Percentiles rank a stretch among this genome's conserved stretches.
These are phyloP conservation scores for Megalops atlanticus DNA, from an alignment of 2,113 vertebrate genomes.

Conservation along the genomic window DNA sequence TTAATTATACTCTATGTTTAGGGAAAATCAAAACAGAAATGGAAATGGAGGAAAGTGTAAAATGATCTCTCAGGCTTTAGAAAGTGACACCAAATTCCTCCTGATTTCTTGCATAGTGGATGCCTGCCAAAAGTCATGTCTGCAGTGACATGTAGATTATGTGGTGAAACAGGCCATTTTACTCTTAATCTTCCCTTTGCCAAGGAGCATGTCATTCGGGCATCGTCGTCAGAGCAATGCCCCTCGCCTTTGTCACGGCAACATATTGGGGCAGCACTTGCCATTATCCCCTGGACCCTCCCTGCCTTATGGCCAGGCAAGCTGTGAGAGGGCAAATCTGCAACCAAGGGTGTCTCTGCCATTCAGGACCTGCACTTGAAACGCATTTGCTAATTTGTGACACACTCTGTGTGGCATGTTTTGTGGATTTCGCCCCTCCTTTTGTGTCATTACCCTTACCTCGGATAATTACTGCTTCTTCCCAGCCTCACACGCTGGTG, in stretches of 20 bases:
- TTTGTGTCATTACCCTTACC: constrained; percentile 36
- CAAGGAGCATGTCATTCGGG: constrained; percentile 87
- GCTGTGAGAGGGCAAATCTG: constrained; percentile 68
- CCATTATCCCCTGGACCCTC: constrained; percentile 96
- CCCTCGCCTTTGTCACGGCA: constrained; percentile 97
- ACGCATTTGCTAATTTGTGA: constrained; percentile 6
- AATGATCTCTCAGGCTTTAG: no score
- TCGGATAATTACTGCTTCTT: neutral
- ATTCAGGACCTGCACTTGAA: constrained; percentile 58
- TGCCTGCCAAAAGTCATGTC: constrained; percentile 39
- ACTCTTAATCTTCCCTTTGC: constrained; percentile 88
- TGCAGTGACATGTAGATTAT: constrained; percentile 72
- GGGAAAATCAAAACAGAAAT: no score
- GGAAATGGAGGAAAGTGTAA: no score
- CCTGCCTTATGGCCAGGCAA: constrained; percentile 95
- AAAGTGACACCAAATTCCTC: constrained; percentile 64
- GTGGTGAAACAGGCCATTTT: constrained; percentile 83
- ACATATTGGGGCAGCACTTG: constrained; percentile 98
- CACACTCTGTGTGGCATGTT: neutral
- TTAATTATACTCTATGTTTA: no score
- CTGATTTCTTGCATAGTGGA: constrained; percentile 65
- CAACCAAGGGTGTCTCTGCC: constrained; percentile 72
- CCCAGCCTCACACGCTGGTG: neutral
- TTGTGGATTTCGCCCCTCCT: constrained; percentile 13
- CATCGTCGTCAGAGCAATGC: constrained; percentile 91